Conservation (phyloP, 2,888 invertebrate genomes). For the Buathra laborator region DNA sequence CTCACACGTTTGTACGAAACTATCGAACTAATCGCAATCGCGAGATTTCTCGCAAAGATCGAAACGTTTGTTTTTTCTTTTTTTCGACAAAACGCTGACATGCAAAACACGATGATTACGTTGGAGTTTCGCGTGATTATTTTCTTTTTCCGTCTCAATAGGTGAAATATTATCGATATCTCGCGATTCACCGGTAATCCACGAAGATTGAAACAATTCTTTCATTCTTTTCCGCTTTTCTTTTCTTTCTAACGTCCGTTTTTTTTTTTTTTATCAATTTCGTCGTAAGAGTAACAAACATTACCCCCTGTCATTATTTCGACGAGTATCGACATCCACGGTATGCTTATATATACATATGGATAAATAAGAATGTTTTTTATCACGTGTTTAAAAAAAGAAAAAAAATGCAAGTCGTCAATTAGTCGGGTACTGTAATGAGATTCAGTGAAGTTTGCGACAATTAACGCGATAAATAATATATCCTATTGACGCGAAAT, state of each 20-base stretch:
- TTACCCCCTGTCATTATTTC: background rate
- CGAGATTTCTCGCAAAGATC: background rate
- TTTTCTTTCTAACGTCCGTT: too few species aligned
- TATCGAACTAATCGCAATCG: background rate
- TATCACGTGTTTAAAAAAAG: background rate
- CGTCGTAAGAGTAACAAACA: background rate
- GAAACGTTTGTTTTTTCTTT: background rate
- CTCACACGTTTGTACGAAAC: conserved; percentile 2
- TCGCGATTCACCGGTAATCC: too few species aligned
- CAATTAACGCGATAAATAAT: background rate
- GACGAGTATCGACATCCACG: too few species aligned
- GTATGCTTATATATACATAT: too few species aligned
- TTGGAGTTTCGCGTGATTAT: too few species aligned
- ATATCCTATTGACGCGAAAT: background rate
- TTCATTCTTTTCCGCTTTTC: too few species aligned
- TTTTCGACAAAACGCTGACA: background rate
- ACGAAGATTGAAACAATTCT: too few species aligned
- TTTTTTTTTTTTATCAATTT: background rate
- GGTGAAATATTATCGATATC: too few species aligned
- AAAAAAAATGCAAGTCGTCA: background rate
- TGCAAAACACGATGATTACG: too few species aligned
- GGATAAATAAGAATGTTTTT: too few species aligned
- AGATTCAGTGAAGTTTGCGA: conserved; percentile 5
- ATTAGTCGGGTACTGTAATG: background rate
- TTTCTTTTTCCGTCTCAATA: too few species aligned